phyloP scores from a whole-genome alignment of 2,888 invertebrate species.

The Rapana venosa region DNA sequence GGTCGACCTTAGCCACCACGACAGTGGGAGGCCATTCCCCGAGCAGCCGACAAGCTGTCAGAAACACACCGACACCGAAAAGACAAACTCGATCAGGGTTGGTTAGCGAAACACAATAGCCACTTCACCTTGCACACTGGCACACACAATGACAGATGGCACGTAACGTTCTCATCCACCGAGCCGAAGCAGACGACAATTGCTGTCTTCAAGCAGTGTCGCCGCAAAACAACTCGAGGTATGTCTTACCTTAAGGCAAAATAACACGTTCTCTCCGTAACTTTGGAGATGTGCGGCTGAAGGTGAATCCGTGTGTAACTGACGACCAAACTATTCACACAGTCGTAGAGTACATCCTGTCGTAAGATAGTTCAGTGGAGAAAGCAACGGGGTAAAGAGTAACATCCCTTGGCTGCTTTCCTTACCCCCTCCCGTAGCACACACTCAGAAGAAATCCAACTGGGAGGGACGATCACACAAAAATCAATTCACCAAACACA shows the following conservation, averaged over 20 bases:
- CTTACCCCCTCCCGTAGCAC: conserved; percentile 34
- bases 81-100: conserved; percentile 38
- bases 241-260: conserved; percentile 12
- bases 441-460: conserved; percentile 27
- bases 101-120: conserved; percentile 38
- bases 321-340: conserved; percentile 35
- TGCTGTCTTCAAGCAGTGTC: conserved; percentile 7
- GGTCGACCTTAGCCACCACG: background rate
- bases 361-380: conserved; percentile 14
- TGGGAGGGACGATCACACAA: conserved; percentile 27
- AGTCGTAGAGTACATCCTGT: conserved; percentile 18
- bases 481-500: conserved; percentile 5
- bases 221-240: background rate
- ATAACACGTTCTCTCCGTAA: conserved; percentile 24
- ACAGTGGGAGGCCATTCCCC: background rate
- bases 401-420: conserved; percentile 41
- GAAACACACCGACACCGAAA: conserved; percentile 35
- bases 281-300: conserved; percentile 27
- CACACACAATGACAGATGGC: conserved; percentile 34
- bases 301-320: conserved; percentile 31
- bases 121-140: conserved; percentile 31
- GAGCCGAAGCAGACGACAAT: conserved; percentile 35
- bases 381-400: conserved; percentile 36
- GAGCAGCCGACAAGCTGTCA: background rate
- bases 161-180: conserved; percentile 10